These are phyloP conservation scores for Ceriagrion tenellum DNA, from an alignment of 2,888 invertebrate species.

Conservation along the genomic window DNA sequence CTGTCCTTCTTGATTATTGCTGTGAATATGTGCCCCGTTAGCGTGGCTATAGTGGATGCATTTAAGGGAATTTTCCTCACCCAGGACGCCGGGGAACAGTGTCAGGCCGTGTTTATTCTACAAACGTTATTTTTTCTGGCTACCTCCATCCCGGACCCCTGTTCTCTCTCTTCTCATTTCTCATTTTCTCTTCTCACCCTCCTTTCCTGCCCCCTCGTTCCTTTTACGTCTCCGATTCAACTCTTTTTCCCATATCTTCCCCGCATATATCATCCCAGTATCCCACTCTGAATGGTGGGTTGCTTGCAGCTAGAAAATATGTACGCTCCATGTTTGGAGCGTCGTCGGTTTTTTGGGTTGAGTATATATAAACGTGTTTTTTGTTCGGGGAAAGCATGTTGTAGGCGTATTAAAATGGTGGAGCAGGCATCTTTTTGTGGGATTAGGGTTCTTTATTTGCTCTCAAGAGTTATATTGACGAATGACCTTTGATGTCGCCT, in stretches of 20 bases:
- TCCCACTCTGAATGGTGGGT: not conserved
- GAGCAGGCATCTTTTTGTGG: not conserved
- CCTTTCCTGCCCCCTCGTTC: not conserved
- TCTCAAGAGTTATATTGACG: not conserved
- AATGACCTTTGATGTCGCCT: not conserved
- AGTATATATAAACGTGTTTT: not conserved
- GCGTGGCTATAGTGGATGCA: not conserved
- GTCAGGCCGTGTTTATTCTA: not conserved
- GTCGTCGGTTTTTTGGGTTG: not conserved
- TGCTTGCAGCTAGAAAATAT: not conserved
- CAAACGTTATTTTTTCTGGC: not conserved
- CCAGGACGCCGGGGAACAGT: not conserved
- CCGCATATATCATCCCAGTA: not conserved
- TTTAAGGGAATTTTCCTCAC: not conserved
- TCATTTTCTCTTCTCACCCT: not conserved
- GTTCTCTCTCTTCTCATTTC: not conserved
- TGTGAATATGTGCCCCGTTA: not conserved
- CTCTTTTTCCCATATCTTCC: not conserved
- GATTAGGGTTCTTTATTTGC: not conserved
- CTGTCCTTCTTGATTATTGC: no score
- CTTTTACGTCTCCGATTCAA: not conserved
- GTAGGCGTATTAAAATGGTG: not conserved
- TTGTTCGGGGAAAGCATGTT: not conserved
- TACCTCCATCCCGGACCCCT: not conserved
- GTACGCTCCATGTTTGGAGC: not conserved